Conservation (phyloP, 2,797 vertebrate genomes). For the Notolepis coatsorum region DNA sequence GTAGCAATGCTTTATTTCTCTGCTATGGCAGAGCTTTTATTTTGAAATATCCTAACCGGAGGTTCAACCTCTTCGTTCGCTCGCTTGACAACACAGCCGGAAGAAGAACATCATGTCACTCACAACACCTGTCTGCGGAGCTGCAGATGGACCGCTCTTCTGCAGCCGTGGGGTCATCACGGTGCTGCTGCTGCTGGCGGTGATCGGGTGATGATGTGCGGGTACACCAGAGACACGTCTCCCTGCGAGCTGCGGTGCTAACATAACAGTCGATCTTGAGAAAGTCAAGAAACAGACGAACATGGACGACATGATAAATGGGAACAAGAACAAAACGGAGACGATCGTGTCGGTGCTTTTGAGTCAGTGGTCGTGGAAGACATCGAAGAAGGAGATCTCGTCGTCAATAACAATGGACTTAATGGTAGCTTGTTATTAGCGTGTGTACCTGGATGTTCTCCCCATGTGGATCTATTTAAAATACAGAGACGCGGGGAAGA, state of each 20-base stretch:
- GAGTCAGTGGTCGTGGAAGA: constrained; percentile 5
- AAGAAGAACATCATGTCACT: no score
- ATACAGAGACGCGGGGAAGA: not conserved
- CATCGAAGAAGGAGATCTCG: constrained; percentile 26
- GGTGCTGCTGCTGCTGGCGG: constrained; percentile 50
- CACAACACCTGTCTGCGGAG: no score
- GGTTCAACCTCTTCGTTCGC: no score
- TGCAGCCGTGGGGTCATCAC: no score
- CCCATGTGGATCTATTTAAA: not conserved
- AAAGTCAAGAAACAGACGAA: constrained; percentile 53
- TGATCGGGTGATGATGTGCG: constrained; percentile 21
- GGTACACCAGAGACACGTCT: not conserved
- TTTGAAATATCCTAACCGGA: no score
- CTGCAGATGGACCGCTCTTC: no score
- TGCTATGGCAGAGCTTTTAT: no score
- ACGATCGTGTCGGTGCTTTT: not conserved
- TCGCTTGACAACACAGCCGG: no score
- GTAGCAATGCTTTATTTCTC: no score
- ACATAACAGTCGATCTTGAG: constrained; percentile 45
- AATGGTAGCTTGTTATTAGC: constrained; percentile 64
- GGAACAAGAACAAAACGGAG: not conserved
- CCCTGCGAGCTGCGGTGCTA: constrained; percentile 40
- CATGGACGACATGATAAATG: constrained; percentile 25
- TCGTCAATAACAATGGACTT: constrained; percentile 32
- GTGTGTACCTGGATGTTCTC: constrained; percentile 20